Base-by-base conservation (phyloP, 1,140 invertebrate genomes). In the Bursaphelenchus mucronatus region DNA sequence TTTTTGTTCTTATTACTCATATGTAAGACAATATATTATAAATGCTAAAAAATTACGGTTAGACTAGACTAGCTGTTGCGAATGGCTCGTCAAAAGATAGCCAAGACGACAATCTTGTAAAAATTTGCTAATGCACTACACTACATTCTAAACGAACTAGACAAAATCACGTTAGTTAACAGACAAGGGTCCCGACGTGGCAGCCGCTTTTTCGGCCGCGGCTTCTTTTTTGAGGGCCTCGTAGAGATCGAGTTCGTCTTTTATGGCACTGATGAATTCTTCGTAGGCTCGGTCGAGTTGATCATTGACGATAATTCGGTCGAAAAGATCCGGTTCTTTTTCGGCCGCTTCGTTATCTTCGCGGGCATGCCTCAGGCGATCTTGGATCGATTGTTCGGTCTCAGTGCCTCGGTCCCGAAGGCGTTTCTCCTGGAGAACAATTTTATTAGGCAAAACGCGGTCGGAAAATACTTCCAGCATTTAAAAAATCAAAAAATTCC, bases 261-360 rank as follows among this genome's bases (percentile, higher is more conserved):
- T 44, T 17, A 80, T 61, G 8, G 64, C 64, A n/a, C 63, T 46
- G 15, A 76, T 19, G 49, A 97, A 86, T 66, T 89, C 85, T 59
- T 84, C 76, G 82, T 97, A 97, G 10, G 94, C 90, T 69, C 87
- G 86, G n/a, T 94, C 89, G 30, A 97, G 81, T 69, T 90, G 86
- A 76, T 95, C 90, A 83, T 98, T 98, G n/a, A 90, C 85, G 58
- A 97, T 89, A 3, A 93, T 84, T 51, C 89, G 84, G 81, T 98
- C 89, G 84, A 97, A 97, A 73, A 93, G 90, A 9, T 88, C 90
- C 6, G 87, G 86, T 51, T 85, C 83, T 75, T 88, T 84, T 65
- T 88, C 88, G 10, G 75, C 74, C 85, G 89, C 97, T 79, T 88
- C 86, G 45, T 97, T 84, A 83, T 97, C 93, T 70, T 85, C 81